Evolutionary conservation across 2,888 invertebrate species (phyloP), one percentile per base, ranked within the genome.

Genomic region (Diarsia mendica): DNA sequence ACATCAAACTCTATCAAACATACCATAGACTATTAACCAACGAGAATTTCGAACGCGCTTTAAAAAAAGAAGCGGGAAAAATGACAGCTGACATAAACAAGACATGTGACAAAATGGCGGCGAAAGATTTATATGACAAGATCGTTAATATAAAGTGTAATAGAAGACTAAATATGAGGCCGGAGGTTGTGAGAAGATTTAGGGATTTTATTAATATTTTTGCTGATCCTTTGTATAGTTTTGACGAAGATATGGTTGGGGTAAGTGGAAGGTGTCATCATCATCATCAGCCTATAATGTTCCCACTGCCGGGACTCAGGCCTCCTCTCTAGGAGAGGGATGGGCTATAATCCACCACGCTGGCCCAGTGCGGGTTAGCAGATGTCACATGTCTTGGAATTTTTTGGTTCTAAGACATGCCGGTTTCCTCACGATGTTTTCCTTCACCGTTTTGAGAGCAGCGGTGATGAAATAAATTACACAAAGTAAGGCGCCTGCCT

Each of bases 191-290:
- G 9, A 85, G 67, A 11, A 87, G 83, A 3, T 87, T 94, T 72
- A 93, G 92, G 0, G 84, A 80, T 0, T 87, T 92, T 11, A 75
- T 94, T 9, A 94, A 94, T 75, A 87, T 85, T 48, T 90, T 89
- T 49, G 87, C 89, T 0, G 85, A 89, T 15, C 0, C 63, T 0
- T 74, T 77, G 5, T 88, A 90, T n/a, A 87, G 82, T 3, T 94
- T 94, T 58, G 90, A 91, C 0, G 87, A 90, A 1, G 90, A 92
- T 10, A 90, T 93, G 88, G 89, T 92, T 2, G 88, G 84, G 85
- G 94, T 94, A 77, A 86, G 87, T 63, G 3, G 44, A 55, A 28
- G 28, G 28, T 28, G 28, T 28, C 28, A 28, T 28, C 28, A 28
- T 28, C 28, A 28, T n/a, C n/a, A n/a, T n/a, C n/a, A n/a, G n/a